Evolutionary conservation across 2,113 vertebrate species (phyloP).

Genomic region (Typhlomys cinereus): DNA sequence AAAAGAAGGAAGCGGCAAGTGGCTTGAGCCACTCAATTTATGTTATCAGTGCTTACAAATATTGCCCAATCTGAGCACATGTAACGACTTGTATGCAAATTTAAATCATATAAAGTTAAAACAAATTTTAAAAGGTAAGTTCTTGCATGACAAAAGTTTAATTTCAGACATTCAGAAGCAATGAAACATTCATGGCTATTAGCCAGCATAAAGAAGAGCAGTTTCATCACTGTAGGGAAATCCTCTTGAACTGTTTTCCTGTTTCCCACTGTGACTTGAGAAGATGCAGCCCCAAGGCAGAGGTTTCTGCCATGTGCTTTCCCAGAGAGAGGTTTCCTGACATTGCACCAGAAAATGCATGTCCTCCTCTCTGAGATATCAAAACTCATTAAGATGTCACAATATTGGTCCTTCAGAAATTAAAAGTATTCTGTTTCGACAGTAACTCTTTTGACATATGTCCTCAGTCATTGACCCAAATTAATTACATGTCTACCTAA

Average conservation of each 20-base stretch:
- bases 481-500: not conserved
- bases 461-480: not conserved
- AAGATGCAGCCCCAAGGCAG: not conserved
- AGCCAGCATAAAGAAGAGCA: no score
- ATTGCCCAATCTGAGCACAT: not conserved
- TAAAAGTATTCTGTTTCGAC: not conserved
- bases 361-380: not conserved
- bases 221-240: not conserved
- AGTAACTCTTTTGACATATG: constrained; percentile 8
- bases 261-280: not conserved
- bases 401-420: not conserved
- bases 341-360: not conserved
- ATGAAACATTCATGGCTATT: not conserved
- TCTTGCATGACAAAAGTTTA: not conserved
- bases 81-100: not conserved
- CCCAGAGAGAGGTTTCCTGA: not conserved
- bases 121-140: not conserved
- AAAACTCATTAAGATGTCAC: not conserved
- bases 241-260: not conserved
- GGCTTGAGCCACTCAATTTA: not conserved
- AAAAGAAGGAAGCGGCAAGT: not conserved
- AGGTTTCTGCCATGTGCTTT: not conserved
- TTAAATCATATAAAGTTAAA: not conserved
- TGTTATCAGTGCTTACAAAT: not conserved
- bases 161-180: not conserved